These are phyloP conservation scores for Manis pentadactyla DNA, from an alignment of 2,797 vertebrate genomes.

Conservation along the genomic window DNA sequence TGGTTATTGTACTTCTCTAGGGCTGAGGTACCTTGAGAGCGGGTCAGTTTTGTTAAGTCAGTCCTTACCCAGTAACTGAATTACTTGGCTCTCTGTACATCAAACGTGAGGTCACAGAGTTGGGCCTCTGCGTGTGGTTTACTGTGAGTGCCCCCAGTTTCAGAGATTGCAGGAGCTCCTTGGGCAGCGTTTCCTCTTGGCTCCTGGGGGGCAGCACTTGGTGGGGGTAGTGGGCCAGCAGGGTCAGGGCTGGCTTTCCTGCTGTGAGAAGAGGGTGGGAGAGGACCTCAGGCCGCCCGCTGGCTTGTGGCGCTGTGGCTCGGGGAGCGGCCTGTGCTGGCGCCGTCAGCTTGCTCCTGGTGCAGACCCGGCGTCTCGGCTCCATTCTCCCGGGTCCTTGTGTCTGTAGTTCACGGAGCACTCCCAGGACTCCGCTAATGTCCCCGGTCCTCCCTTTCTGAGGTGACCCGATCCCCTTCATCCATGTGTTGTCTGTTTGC, in stretches of 20 bases:
- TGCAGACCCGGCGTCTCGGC: background rate
- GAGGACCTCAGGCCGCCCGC: too few relatives aligned
- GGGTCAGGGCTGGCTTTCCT: background rate
- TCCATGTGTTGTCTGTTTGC: background rate
- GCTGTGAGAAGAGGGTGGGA: background rate
- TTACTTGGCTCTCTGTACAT: background rate
- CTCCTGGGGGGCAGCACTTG: background rate
- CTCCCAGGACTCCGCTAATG: background rate
- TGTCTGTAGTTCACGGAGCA: background rate
- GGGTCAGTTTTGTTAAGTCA: background rate
- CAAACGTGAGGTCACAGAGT: background rate
- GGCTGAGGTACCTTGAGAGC: background rate
- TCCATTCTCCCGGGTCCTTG: background rate
- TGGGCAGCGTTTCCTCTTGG: background rate
- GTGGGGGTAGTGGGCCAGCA: background rate
- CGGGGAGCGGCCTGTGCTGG: background rate
- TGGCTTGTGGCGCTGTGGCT: background rate
- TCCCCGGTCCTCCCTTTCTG: background rate
- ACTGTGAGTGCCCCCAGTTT: too few relatives aligned
- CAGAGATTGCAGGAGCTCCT: background rate
- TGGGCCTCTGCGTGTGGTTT: background rate
- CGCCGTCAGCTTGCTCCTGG: background rate
- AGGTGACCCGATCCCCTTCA: background rate
- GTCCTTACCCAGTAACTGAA: background rate
- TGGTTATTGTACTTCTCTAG: background rate